Evolutionary conservation across 2,888 invertebrate species (phyloP).

Genomic region (Leptarthrus brevirostris): DNA sequence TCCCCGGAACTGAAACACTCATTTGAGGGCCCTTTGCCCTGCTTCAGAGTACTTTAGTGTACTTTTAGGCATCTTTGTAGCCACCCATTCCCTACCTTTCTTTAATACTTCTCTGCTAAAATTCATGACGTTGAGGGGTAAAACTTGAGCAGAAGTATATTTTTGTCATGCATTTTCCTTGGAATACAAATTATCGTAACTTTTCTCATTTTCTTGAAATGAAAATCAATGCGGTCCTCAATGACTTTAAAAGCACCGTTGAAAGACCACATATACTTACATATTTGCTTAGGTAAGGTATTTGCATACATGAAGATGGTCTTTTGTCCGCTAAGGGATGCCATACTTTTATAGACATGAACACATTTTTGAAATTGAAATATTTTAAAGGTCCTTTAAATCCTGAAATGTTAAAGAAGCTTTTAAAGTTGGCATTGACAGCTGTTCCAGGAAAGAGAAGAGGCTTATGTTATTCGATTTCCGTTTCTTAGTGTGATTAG

Average conservation of each 20-base stretch:
- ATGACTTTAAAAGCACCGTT: not conserved
- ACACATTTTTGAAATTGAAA: too few species aligned
- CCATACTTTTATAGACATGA: too few species aligned
- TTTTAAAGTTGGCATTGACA: too few species aligned
- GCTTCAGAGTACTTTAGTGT: constrained; percentile 9
- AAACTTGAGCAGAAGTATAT: not conserved
- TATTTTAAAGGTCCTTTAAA: too few species aligned
- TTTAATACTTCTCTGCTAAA: not conserved
- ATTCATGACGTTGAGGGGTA: constrained; percentile 23
- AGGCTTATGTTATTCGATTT: too few species aligned
- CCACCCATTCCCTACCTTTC: not conserved
- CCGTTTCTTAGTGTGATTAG: too few species aligned
- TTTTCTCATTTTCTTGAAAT: constrained; percentile 45
- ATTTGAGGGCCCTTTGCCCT: constrained; percentile 7
- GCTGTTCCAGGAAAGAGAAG: too few species aligned
- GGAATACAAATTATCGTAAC: constrained; percentile 8
- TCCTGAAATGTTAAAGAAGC: too few species aligned
- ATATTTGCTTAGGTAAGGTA: not conserved
- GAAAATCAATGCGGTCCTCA: constrained; percentile 27
- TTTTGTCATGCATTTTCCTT: constrained; percentile 7
- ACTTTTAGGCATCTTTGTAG: not conserved
- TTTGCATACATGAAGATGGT: too few species aligned
- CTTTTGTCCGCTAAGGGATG: too few species aligned
- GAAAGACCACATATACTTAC: not conserved
- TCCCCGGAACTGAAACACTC: constrained; percentile 6